Evolutionary conservation across 2,797 vertebrate species (phyloP).

Genomic region (Melanotaenia nigrans): DNA sequence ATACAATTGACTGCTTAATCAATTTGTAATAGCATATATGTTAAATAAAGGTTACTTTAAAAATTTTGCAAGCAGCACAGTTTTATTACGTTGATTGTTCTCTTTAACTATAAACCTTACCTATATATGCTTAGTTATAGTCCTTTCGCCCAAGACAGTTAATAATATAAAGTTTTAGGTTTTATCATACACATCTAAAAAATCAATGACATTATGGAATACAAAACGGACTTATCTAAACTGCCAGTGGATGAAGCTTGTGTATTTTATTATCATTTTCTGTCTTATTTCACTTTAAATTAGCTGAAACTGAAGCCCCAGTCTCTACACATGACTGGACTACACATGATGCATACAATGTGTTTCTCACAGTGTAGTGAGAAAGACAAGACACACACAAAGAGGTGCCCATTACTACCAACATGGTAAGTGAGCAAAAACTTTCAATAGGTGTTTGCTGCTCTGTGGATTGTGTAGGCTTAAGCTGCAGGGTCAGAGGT

Average conservation of each 20-base stretch:
- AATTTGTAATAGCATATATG: neutral
- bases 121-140: neutral
- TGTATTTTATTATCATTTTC: neutral
- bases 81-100: neutral
- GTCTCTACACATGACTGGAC: neutral
- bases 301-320: neutral
- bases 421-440: constrained; percentile 77
- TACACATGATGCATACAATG: neutral
- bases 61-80: neutral
- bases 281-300: neutral
- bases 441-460: constrained; percentile 69
- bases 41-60: neutral
- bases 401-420: constrained; percentile 14
- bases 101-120: neutral
- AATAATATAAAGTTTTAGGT: neutral
- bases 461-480: constrained; percentile 56
- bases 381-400: constrained; percentile 21
- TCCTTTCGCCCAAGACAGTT: neutral
- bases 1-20: neutral
- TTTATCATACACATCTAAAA: neutral
- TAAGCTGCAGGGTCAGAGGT: constrained; percentile 68
- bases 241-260: neutral
- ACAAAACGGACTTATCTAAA: constrained; percentile 4
- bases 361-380: neutral
- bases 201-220: neutral